These are phyloP conservation scores for Drosophila neotestacea DNA, from an alignment of 2,888 invertebrate genomes.

Conservation along the genomic window DNA sequence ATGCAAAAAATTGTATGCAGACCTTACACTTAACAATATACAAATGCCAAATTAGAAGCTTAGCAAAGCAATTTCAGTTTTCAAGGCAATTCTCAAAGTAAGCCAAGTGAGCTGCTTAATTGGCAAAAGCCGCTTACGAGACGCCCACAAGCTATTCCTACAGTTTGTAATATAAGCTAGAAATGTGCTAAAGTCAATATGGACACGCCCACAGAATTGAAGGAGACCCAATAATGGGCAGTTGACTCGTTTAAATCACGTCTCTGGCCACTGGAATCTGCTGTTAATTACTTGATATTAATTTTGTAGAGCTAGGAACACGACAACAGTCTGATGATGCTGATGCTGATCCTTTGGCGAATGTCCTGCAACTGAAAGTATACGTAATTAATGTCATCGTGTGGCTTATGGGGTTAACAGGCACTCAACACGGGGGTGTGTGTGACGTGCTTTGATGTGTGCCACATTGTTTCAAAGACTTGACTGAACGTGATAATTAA, in stretches of 20 bases:
- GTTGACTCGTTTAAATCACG: slow-evolving; percentile 73
- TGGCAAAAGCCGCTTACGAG: slow-evolving; percentile 69
- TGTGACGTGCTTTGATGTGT: slow-evolving; percentile 38
- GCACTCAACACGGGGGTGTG: slow-evolving; percentile 27
- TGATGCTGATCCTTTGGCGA: slow-evolving; percentile 1
- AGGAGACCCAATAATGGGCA: slow-evolving; percentile 26
- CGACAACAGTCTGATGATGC: background rate
- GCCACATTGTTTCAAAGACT: slow-evolving; percentile 18
- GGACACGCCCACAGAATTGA: slow-evolving; percentile 56
- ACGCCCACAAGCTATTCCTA: slow-evolving; percentile 31
- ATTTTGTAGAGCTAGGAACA: slow-evolving; percentile 75
- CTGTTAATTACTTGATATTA: slow-evolving; percentile 84
- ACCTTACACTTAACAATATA: slow-evolving; percentile 38
- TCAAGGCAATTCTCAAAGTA: slow-evolving; percentile 47
- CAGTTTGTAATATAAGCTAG: slow-evolving; percentile 15
- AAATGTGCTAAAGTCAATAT: slow-evolving; percentile 61
- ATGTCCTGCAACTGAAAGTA: slow-evolving; percentile 27
- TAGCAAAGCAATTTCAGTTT: slow-evolving; percentile 56
- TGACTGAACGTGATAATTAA: slow-evolving; percentile 70
- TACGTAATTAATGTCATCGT: slow-evolving; percentile 80
- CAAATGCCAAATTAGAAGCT: slow-evolving; percentile 50
- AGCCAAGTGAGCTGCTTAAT: slow-evolving; percentile 65
- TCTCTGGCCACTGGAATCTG: slow-evolving; percentile 71
- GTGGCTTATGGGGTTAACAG: slow-evolving; percentile 70
- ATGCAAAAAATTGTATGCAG: slow-evolving; percentile 20